A percentile compares a stretch with the other conserved stretches of the same genome.
Evolutionary conservation across 2,797 vertebrate species (phyloP).

Genomic region (Parotocinclus haroldoi): DNA sequence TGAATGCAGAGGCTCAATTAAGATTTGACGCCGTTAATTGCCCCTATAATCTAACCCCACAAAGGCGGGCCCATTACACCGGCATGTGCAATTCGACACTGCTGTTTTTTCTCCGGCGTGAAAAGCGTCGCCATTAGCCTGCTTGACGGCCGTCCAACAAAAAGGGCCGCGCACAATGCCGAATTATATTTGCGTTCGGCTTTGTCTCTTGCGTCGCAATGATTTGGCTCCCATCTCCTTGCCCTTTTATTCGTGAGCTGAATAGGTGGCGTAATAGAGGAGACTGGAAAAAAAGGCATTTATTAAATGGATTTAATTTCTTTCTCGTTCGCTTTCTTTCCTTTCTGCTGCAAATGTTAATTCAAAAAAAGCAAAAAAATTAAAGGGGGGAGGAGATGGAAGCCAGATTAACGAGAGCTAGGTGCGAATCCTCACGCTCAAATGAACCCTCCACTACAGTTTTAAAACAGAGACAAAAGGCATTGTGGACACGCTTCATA

Average conservation of each 20-base stretch:
- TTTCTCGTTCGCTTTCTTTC: conserved; percentile 32
- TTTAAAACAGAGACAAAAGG: conserved; percentile 37
- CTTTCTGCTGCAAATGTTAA: conserved; percentile 49
- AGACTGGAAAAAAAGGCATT: conserved; percentile 70
- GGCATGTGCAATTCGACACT: conserved; percentile 78
- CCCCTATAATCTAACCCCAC: conserved; percentile 98
- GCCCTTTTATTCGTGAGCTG: conserved; percentile 73
- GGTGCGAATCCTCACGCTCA: conserved; percentile 26
- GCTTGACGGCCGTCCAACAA: conserved; percentile 89
- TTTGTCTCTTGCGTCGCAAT: conserved; percentile 82
- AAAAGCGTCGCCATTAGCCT: conserved; percentile 81
- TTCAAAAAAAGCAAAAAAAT: conserved; percentile 41
- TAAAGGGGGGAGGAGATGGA: conserved; percentile 52
- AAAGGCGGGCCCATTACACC: conserved; percentile 81
- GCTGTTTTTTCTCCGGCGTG: conserved; percentile 61
- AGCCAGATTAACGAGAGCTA: conserved; percentile 64
- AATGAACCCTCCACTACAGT: conserved; percentile 33
- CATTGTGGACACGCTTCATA: conserved; percentile 1
- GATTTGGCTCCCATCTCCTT: conserved; percentile 63
- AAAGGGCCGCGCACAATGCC: conserved; percentile 76
- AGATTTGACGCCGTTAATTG: conserved; percentile 96
- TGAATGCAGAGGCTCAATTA: conserved; percentile 81
- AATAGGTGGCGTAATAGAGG: conserved; percentile 68
- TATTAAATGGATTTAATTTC: conserved; percentile 79
- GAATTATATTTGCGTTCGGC: conserved; percentile 95